Evolutionary conservation across 2,888 invertebrate species (phyloP).

Genomic region (Salticus scenicus): DNA sequence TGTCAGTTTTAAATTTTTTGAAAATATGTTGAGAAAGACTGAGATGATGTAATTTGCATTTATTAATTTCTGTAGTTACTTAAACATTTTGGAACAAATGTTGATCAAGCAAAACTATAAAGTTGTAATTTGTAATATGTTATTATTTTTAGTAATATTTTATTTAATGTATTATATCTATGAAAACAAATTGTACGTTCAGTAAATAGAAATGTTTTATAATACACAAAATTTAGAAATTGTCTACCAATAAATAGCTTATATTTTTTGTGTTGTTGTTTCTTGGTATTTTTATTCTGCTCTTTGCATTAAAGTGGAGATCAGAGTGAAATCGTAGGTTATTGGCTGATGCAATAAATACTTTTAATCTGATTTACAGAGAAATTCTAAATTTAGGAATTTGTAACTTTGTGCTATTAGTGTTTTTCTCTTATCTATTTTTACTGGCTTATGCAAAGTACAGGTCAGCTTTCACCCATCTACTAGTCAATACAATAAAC

Average conservation of each 20-base stretch:
- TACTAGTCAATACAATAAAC: too few relatives aligned
- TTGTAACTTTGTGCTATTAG: too few relatives aligned
- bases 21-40: not conserved
- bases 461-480: too few relatives aligned
- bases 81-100: conserved; percentile 42
- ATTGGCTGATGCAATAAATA: too few relatives aligned
- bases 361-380: too few relatives aligned
- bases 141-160: conserved; percentile 20
- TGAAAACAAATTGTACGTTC: conserved; percentile 50
- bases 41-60: not conserved
- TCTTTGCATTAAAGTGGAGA: too few relatives aligned
- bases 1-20: too few relatives aligned
- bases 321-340: too few relatives aligned
- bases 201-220: conserved; percentile 60
- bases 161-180: conserved; percentile 1
- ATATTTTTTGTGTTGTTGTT: conserved; percentile 54
- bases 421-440: too few relatives aligned
- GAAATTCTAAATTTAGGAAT: too few relatives aligned
- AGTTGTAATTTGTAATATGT: not conserved
- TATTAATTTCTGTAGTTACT: conserved; percentile 36
- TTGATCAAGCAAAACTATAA: conserved; percentile 23
- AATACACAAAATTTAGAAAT: conserved; percentile 32
- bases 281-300: too few relatives aligned
- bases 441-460: too few relatives aligned
- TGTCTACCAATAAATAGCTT: conserved; percentile 69